phyloP scores from a whole-genome alignment of 2,888 invertebrate genomes.

The Ametastegia equiseti region DNA sequence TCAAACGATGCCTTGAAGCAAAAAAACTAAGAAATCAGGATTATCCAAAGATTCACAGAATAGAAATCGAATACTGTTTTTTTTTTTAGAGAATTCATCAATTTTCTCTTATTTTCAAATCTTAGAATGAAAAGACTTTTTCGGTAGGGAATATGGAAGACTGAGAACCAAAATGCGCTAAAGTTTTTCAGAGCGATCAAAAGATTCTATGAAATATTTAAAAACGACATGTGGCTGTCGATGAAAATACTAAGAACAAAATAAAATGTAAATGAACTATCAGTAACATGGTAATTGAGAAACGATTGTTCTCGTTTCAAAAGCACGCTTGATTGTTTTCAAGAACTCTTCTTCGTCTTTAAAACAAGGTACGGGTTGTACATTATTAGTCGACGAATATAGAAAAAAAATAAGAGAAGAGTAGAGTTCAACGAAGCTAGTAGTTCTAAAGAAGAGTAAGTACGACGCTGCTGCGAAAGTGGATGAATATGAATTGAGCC shows the following conservation, averaged over 20 bases:
- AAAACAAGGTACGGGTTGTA: background rate
- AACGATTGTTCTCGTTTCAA: background rate
- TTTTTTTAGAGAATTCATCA: background rate
- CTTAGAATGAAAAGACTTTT: background rate
- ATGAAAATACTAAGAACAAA: background rate
- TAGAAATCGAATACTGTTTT: background rate
- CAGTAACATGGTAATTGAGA: background rate
- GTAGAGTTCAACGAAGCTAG: background rate
- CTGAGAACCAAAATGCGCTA: too few relatives aligned
- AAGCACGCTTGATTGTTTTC: background rate
- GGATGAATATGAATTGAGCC: constrained; percentile 40
- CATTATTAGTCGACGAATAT: constrained; percentile 8
- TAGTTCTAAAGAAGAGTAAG: background rate
- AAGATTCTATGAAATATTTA: too few relatives aligned
- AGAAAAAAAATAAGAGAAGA: too few relatives aligned
- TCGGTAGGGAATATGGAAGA: too few relatives aligned
- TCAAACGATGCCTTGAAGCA: too few relatives aligned
- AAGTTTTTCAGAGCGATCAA: too few relatives aligned
- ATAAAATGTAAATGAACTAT: background rate
- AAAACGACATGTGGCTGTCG: too few relatives aligned
- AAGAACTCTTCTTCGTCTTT: constrained; percentile 9
- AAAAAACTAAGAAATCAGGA: too few relatives aligned
- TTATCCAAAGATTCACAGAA: too few relatives aligned
- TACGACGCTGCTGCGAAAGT: background rate
- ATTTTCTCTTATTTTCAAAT: background rate